Evolutionary conservation across 2,888 invertebrate genomes (phyloP).

Genomic region (Entomobrya multifasciata): DNA sequence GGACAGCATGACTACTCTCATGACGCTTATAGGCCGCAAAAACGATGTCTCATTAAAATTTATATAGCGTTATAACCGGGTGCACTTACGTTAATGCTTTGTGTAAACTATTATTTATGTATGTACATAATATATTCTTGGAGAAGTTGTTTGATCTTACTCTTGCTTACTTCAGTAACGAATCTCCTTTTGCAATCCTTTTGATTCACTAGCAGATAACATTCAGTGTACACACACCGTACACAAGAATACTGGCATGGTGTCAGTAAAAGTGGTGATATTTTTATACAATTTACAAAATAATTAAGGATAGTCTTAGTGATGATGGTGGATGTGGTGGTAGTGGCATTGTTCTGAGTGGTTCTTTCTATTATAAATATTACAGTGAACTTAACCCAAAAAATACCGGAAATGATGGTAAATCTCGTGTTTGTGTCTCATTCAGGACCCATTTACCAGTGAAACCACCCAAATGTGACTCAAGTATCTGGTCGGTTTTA

Average conservation of each 20-base stretch:
- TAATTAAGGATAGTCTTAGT: background rate
- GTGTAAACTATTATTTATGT: no score
- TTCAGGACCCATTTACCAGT: conserved; percentile 77
- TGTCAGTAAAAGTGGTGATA: no score
- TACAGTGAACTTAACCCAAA: conserved; percentile 35
- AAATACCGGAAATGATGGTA: conserved; percentile 46
- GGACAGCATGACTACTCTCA: no score
- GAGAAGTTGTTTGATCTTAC: no score
- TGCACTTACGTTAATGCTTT: no score
- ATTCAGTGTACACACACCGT: no score
- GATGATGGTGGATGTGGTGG: background rate
- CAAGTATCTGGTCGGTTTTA: conserved; percentile 94
- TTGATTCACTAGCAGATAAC: background rate
- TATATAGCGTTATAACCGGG: no score
- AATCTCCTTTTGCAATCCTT: background rate
- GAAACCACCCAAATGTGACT: conserved; percentile 85
- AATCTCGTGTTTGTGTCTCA: conserved; percentile 56
- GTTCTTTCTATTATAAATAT: background rate
- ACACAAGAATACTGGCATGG: no score
- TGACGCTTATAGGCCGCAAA: no score
- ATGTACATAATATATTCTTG: no score
- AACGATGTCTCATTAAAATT: no score
- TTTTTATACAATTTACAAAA: background rate
- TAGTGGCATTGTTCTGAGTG: conserved; percentile 12
- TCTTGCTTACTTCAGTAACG: background rate